phyloP scores from a whole-genome alignment of 2,888 invertebrate species.

The Fragum whitleyi region DNA sequence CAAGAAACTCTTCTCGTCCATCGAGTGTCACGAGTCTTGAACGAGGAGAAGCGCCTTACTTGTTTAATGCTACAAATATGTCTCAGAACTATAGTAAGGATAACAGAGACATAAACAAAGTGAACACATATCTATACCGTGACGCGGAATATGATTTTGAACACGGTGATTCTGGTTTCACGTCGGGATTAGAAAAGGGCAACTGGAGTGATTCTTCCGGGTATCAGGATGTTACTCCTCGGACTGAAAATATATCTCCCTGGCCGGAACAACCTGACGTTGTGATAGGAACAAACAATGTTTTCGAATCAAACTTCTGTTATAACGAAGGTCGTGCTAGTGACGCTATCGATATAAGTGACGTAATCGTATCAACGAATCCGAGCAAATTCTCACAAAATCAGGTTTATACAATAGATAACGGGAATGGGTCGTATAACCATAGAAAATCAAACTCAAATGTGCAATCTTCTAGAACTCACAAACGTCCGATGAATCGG shows the following conservation, averaged over 20 bases:
- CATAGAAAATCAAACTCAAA: neutral
- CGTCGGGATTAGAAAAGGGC: conserved; percentile 52
- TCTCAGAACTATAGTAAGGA: neutral
- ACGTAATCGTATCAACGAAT: neutral
- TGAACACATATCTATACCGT: neutral
- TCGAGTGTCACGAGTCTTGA: conserved; percentile 60
- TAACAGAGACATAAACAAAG: neutral
- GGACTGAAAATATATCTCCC: conserved; percentile 46
- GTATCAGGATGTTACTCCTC: conserved; percentile 44
- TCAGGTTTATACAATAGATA: neutral
- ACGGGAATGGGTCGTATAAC: neutral
- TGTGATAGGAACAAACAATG: conserved; percentile 38
- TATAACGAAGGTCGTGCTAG: neutral
- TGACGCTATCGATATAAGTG: neutral
- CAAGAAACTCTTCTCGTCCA: conserved; percentile 59
- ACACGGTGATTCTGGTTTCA: conserved; percentile 59
- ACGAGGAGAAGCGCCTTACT: conserved; percentile 56
- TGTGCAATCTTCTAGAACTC: conserved; percentile 8
- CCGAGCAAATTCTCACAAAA: neutral
- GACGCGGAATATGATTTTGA: conserved; percentile 40
- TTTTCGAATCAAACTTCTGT: conserved; percentile 70
- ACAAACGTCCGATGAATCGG: conserved; percentile 37
- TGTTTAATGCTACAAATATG: neutral
- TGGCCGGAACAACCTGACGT: conserved; percentile 62
- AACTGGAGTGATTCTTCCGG: conserved; percentile 54